Evolutionary conservation across 2,888 invertebrate species (phyloP).

Genomic region (Phaonia tiefii): DNA sequence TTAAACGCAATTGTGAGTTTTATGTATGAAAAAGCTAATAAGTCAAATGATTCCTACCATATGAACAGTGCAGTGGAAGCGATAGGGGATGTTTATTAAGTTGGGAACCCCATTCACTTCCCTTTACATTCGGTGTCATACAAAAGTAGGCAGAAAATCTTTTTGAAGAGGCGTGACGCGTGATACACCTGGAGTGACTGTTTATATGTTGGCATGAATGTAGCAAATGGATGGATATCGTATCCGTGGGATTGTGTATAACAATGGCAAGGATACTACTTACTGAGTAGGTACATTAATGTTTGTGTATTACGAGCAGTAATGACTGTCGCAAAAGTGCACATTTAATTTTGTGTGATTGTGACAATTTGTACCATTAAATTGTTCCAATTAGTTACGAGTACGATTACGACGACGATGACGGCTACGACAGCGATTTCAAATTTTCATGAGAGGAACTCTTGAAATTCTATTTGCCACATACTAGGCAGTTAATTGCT

Average conservation of each 20-base stretch:
- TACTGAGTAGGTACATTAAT: too few species aligned
- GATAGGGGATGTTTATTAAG: slow-evolving; percentile 54
- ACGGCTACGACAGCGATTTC: too few species aligned
- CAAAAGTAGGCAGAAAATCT: slow-evolving; percentile 66
- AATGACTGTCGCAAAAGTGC: neutral
- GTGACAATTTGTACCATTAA: slow-evolving; percentile 81
- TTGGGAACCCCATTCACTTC: slow-evolving; percentile 19
- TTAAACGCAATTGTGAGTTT: slow-evolving; percentile 51
- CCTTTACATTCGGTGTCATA: slow-evolving; percentile 28
- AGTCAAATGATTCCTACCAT: slow-evolving; percentile 69
- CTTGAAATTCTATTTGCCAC: slow-evolving; percentile 2
- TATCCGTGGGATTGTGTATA: slow-evolving; percentile 26
- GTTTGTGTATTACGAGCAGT: neutral
- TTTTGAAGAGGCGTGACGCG: slow-evolving; percentile 76
- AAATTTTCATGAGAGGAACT: neutral
- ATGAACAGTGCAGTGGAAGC: slow-evolving; percentile 48
- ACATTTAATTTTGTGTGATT: slow-evolving; percentile 65
- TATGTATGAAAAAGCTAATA: slow-evolving; percentile 71
- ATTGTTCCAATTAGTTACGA: slow-evolving; percentile 71
- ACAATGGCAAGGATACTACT: neutral
- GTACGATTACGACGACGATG: slow-evolving; percentile 41
- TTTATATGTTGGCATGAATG: slow-evolving; percentile 51
- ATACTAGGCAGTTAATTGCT: neutral
- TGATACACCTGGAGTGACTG: slow-evolving; percentile 79
- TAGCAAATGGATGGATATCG: slow-evolving; percentile 34